A percentile compares a stretch with the other conserved stretches of the same genome.
Evolutionary conservation across 1,140 invertebrate species (phyloP).

Genomic region (Berghia stephanieae): DNA sequence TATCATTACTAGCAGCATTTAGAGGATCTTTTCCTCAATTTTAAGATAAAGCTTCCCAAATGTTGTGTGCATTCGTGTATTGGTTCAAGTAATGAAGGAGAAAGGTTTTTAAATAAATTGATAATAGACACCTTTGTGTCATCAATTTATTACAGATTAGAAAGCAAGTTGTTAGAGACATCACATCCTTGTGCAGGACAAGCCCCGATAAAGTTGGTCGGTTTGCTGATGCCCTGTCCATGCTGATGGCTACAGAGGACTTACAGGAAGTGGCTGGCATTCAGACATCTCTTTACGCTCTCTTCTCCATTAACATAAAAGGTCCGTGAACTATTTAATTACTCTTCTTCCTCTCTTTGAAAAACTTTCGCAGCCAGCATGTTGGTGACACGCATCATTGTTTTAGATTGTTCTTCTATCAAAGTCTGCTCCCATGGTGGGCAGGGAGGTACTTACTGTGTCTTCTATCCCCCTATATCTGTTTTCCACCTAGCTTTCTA

Average conservation of each 20-base stretch:
- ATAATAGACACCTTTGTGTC: not conserved
- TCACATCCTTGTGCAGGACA: constrained; percentile 84
- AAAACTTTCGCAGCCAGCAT: not conserved
- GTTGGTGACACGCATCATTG: too few relatives aligned
- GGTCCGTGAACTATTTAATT: constrained; percentile 42
- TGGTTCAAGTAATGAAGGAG: not conserved
- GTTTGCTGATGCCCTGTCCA: constrained; percentile 91
- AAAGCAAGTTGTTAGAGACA: constrained; percentile 94
- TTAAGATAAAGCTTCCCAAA: not conserved
- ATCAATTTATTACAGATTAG: constrained; percentile 76
- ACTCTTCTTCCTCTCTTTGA: not conserved
- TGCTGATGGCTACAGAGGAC: constrained; percentile 80
- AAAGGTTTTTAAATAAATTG: constrained; percentile 2
- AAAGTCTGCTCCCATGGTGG: too few relatives aligned
- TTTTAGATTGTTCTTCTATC: too few relatives aligned
- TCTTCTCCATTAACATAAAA: constrained; percentile 61
- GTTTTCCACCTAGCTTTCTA: too few relatives aligned
- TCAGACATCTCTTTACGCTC: constrained; percentile 55
- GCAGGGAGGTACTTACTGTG: too few relatives aligned
- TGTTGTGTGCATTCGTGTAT: not conserved
- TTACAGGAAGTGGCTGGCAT: constrained; percentile 56
- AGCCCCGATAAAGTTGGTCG: constrained; percentile 83
- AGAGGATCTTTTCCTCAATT: not conserved
- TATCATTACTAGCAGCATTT: not conserved
- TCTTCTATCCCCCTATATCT: too few relatives aligned